These are phyloP conservation scores for Poecilia latipinna DNA, from an alignment of 2,113 vertebrate species.

Conservation along the genomic window DNA sequence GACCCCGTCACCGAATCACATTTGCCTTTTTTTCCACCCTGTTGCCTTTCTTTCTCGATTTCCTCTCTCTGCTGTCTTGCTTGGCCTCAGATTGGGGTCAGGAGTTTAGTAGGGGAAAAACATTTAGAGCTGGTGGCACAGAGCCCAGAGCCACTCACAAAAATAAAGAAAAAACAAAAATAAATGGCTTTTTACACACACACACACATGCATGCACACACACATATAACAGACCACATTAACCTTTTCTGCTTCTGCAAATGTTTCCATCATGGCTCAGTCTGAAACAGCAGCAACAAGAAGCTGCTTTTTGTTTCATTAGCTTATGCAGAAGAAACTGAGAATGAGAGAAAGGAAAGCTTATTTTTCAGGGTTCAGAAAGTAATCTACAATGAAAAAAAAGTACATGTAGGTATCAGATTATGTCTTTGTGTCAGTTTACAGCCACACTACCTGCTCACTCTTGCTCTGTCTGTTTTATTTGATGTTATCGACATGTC, in stretches of 20 bases:
- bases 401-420: slow-evolving; percentile 43
- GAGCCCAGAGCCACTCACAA: slow-evolving; percentile 70
- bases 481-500: slow-evolving; percentile 60
- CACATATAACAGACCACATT: slow-evolving; percentile 75
- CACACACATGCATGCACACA: slow-evolving; percentile 47
- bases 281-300: slow-evolving; percentile 66
- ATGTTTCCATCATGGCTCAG: slow-evolving; percentile 71
- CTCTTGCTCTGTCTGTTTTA: slow-evolving; percentile 46
- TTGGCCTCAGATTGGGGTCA: slow-evolving; percentile 80
- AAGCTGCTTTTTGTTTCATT: slow-evolving; percentile 33
- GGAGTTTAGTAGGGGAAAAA: slow-evolving; percentile 82
- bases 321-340: slow-evolving; percentile 56
- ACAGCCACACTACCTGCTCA: slow-evolving; percentile 52
- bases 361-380: slow-evolving; percentile 60
- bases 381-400: slow-evolving; percentile 58
- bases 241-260: slow-evolving; percentile 74
- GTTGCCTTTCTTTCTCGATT: slow-evolving; percentile 45
- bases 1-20: slow-evolving; percentile 30
- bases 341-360: slow-evolving; percentile 51
- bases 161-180: slow-evolving; percentile 40
- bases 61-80: slow-evolving; percentile 54
- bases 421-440: slow-evolving; percentile 28
- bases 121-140: slow-evolving; percentile 76
- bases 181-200: slow-evolving; percentile 70
- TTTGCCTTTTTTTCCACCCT: slow-evolving; percentile 20